Percentiles rank a stretch among this genome's conserved stretches.
These are phyloP conservation scores for Sebastes iracundus DNA, from an alignment of 2,797 vertebrate species.

Conservation along the genomic window DNA sequence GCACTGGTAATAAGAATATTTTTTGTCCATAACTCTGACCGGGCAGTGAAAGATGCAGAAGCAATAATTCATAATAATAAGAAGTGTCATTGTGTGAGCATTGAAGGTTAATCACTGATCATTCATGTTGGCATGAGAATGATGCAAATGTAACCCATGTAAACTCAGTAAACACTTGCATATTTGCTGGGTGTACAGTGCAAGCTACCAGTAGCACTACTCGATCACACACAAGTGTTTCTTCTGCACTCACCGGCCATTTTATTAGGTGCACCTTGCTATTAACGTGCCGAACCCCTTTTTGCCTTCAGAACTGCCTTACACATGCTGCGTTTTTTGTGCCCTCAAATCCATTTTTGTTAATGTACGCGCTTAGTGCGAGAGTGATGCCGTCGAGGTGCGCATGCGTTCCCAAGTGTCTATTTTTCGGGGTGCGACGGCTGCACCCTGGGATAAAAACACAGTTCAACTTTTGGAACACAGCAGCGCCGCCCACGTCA, in stretches of 20 bases:
- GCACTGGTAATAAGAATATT: background rate
- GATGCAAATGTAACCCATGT: background rate
- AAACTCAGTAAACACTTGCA: background rate
- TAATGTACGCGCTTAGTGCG: too few relatives aligned
- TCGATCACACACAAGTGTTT: background rate
- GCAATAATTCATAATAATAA: conserved; percentile 22
- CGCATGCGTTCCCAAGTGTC: too few relatives aligned
- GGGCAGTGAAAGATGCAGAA: conserved; percentile 10
- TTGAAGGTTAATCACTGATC: conserved; percentile 21
- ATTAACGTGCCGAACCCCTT: background rate
- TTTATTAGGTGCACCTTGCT: background rate
- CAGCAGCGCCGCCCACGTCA: too few relatives aligned
- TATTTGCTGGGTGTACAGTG: background rate
- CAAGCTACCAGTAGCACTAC: background rate
- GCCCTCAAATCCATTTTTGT: too few relatives aligned
- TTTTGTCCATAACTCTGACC: conserved; percentile 17
- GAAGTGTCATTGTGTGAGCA: background rate
- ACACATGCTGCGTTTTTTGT: too few relatives aligned
- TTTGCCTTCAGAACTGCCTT: background rate
- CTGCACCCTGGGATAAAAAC: too few relatives aligned
- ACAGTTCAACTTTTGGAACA: too few relatives aligned
- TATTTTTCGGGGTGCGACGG: too few relatives aligned
- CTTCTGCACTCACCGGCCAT: background rate
- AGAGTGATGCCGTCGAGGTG: too few relatives aligned
- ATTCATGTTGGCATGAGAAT: background rate